Conservation (phyloP, 1,140 invertebrate species). For the Teleogryllus occipitalis region DNA sequence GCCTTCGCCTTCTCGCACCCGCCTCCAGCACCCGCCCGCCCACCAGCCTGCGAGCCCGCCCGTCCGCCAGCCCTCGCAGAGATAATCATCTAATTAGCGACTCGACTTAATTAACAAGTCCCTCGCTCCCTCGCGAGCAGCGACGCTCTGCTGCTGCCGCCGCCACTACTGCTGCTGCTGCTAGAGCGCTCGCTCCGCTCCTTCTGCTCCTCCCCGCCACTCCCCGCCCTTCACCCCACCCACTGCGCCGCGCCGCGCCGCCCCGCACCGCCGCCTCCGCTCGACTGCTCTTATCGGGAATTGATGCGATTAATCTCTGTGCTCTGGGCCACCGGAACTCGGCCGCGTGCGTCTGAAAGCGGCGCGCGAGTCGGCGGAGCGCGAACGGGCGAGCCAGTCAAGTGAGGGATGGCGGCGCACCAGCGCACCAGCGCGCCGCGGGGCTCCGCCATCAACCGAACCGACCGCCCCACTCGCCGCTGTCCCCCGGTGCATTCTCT, state of each 20-base stretch:
- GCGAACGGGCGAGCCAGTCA: neutral
- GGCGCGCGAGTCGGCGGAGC: neutral
- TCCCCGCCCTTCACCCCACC: too few relatives aligned
- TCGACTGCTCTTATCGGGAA: neutral
- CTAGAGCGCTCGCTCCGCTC: neutral
- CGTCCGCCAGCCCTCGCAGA: neutral
- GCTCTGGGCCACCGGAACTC: neutral
- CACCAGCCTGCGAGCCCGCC: too few relatives aligned
- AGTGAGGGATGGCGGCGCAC: too few relatives aligned
- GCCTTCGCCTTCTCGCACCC: too few relatives aligned
- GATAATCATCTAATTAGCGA: conserved; percentile 5
- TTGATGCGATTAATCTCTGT: neutral
- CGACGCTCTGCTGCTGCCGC: too few relatives aligned
- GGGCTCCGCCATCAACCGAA: too few relatives aligned
- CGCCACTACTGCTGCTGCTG: too few relatives aligned
- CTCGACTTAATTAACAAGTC: conserved; percentile 4
- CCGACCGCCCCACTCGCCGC: too few relatives aligned
- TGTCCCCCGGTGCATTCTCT: too few relatives aligned
- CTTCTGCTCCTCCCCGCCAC: neutral
- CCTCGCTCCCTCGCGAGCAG: neutral
- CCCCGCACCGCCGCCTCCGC: too few relatives aligned
- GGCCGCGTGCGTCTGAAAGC: conserved; percentile 2
- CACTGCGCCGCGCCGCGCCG: neutral
- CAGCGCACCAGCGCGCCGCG: too few relatives aligned
- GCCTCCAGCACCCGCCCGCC: neutral